Conservation (phyloP, 2,113 vertebrate species). For the Cheirogaleus medius region DNA sequence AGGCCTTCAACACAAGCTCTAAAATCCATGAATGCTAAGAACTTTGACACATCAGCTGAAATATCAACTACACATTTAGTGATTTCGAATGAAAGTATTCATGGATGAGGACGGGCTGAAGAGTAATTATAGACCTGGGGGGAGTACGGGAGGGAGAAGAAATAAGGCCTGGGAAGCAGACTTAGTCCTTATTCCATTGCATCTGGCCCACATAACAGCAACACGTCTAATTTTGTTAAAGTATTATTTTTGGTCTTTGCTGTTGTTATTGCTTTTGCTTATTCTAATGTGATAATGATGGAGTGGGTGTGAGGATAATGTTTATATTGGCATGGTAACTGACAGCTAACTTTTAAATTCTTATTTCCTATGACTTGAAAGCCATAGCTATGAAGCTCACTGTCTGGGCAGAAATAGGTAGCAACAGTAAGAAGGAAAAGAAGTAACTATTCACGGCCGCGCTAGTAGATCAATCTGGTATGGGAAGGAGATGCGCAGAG, state of each 20-base stretch:
- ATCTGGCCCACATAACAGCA: background rate
- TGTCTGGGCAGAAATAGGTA: background rate
- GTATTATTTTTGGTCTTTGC: background rate
- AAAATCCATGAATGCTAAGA: background rate
- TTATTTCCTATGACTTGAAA: background rate
- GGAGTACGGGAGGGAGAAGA: fast-evolving
- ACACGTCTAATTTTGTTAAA: background rate
- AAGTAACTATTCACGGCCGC: background rate
- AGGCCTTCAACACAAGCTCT: background rate
- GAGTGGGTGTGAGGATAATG: background rate
- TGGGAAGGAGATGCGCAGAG: fast-evolving
- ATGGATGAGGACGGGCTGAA: background rate
- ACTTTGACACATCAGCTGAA: background rate
- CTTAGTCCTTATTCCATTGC: background rate
- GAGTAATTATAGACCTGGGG: background rate
- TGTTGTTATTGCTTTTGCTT: background rate
- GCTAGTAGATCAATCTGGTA: background rate
- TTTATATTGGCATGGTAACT: slow-evolving; percentile 16
- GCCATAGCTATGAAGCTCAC: background rate
- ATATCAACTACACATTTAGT: background rate
- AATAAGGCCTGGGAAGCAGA: background rate
- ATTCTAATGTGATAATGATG: background rate
- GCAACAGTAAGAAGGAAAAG: background rate
- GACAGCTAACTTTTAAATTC: background rate
- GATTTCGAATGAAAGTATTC: background rate